Evolutionary conservation across 2,113 vertebrate species (phyloP).

Genomic region (Pelobates fuscus): DNA sequence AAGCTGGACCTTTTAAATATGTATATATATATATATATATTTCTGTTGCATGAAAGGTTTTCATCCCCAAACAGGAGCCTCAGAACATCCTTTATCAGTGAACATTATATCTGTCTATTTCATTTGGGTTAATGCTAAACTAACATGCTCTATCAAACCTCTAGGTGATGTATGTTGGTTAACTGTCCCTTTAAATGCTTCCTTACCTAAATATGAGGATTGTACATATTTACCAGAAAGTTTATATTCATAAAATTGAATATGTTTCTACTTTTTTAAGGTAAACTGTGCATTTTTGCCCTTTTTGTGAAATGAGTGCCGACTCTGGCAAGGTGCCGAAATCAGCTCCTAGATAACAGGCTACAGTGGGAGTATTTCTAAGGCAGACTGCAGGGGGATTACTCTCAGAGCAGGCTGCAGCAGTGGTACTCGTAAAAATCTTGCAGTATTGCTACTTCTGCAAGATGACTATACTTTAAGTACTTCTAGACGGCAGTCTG

Average conservation of each 20-base stretch:
- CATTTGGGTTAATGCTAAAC: slow-evolving; percentile 30
- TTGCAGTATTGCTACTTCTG: too few relatives aligned
- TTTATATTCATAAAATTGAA: slow-evolving; percentile 87
- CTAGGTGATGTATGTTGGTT: slow-evolving; percentile 10
- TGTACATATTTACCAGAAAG: slow-evolving; percentile 85
- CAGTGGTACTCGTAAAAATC: neutral
- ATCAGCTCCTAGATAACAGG: neutral
- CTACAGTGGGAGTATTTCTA: neutral
- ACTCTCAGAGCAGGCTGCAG: too few relatives aligned
- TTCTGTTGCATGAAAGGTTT: slow-evolving; percentile 43
- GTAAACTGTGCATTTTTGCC: slow-evolving; percentile 81
- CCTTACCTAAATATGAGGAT: slow-evolving; percentile 75
- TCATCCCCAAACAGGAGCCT: slow-evolving; percentile 16
- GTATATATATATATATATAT: slow-evolving; percentile 48
- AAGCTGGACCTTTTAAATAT: slow-evolving; percentile 35
- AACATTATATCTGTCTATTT: slow-evolving; percentile 15
- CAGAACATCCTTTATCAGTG: slow-evolving; percentile 10
- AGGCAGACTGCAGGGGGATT: too few relatives aligned
- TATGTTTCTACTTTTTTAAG: slow-evolving; percentile 88
- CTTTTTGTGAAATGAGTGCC: slow-evolving; percentile 68
- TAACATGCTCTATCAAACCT: slow-evolving; percentile 18
- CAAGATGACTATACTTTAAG: too few relatives aligned
- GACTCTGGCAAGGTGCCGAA: neutral
- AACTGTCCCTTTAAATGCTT: slow-evolving; percentile 71
- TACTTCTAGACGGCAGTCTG: neutral